Percentiles rank a stretch among this genome's conserved stretches.
These are phyloP conservation scores for Ranitomeya variabilis DNA, from an alignment of 2,113 vertebrate species.

Conservation along the genomic window DNA sequence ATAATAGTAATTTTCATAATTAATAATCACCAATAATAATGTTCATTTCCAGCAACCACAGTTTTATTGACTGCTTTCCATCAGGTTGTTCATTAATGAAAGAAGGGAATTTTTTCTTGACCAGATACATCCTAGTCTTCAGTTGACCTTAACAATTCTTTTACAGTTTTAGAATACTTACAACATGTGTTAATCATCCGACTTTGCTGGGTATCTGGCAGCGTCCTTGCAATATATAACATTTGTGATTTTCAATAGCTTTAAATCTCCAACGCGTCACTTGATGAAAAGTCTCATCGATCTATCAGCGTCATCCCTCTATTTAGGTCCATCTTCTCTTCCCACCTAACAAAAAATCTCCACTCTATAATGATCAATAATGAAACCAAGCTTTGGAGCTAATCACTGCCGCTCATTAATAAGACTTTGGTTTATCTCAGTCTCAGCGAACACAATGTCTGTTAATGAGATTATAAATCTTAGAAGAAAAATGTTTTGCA, in stretches of 20 bases:
- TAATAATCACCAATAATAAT: background rate
- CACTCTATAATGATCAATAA: slow-evolving; percentile 42
- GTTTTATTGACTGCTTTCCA: background rate
- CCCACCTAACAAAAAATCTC: slow-evolving; percentile 2
- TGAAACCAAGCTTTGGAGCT: slow-evolving; percentile 40
- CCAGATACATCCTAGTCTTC: background rate
- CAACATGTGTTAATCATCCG: slow-evolving; percentile 32
- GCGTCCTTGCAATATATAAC: slow-evolving; percentile 18
- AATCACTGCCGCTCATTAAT: slow-evolving; percentile 23
- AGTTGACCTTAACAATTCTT: background rate
- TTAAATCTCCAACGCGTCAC: slow-evolving; percentile 44
- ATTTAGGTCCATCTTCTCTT: slow-evolving; percentile 5
- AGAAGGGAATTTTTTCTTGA: background rate
- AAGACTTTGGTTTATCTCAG: background rate
- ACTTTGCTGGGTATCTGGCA: slow-evolving; percentile 31
- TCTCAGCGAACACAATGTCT: background rate
- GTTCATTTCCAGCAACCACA: background rate
- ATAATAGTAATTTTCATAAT: background rate
- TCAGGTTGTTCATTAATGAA: background rate
- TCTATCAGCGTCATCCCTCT: slow-evolving; percentile 41
- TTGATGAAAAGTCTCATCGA: slow-evolving; percentile 38
- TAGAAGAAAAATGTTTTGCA: background rate
- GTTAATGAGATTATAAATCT: slow-evolving; percentile 25
- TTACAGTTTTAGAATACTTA: background rate
- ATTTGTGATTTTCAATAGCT: slow-evolving; percentile 38